Evolutionary conservation across 2,888 invertebrate genomes (phyloP).

Genomic region (Camponotus fellah): DNA sequence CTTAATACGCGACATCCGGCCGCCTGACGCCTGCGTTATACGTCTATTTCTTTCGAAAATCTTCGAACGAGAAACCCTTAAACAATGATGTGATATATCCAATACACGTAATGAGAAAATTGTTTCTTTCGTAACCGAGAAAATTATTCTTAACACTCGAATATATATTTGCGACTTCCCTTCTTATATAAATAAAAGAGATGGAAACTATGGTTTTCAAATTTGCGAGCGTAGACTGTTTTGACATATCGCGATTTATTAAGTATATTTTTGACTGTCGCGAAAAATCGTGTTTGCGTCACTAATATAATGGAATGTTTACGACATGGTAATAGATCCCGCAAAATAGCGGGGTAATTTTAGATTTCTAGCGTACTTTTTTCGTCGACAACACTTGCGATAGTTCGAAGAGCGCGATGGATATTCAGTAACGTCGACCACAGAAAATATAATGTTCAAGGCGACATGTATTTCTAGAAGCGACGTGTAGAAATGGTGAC

Average conservation of each 20-base stretch:
- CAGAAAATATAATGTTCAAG: slow-evolving; percentile 61
- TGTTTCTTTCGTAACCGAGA: neutral
- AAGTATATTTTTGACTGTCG: slow-evolving; percentile 20
- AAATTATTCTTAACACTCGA: neutral
- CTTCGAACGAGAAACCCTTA: slow-evolving; percentile 29
- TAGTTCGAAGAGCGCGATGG: slow-evolving; percentile 56
- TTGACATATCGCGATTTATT: slow-evolving; percentile 23
- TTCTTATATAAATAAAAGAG: slow-evolving; percentile 36
- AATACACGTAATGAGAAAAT: neutral
- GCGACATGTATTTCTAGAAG: slow-evolving; percentile 56
- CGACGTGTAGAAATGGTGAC: slow-evolving; percentile 48
- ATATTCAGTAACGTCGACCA: slow-evolving; percentile 71
- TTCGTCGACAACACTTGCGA: slow-evolving; percentile 40
- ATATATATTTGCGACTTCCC: neutral
- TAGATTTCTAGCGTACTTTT: slow-evolving; percentile 43
- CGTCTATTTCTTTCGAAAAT: slow-evolving; percentile 62
- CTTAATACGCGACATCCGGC: slow-evolving; percentile 81
- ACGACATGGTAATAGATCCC: slow-evolving; percentile 44
- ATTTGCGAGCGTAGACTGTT: neutral
- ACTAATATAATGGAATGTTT: slow-evolving; percentile 36
- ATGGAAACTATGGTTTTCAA: no score
- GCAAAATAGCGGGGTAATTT: slow-evolving; percentile 39
- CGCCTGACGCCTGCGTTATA: slow-evolving; percentile 58
- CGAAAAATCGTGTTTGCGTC: slow-evolving; percentile 31
- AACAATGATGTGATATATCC: slow-evolving; percentile 4